Conservation (phyloP, 2,797 vertebrate genomes). For the Chelidonichthys spinosus region DNA sequence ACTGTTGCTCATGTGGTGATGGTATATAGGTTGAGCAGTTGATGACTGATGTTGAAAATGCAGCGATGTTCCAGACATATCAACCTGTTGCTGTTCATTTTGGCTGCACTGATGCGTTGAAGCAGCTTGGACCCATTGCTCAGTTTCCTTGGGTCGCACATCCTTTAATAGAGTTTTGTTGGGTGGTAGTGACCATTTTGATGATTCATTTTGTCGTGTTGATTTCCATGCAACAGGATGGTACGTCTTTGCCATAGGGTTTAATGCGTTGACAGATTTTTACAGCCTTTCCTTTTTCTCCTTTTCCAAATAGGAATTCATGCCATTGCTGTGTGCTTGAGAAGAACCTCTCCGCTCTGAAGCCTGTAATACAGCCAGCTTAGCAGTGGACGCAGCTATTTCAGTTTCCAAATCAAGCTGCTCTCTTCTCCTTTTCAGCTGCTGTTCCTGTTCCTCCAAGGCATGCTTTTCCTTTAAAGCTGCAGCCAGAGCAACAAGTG, state of each 20-base stretch:
- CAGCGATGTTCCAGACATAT: neutral
- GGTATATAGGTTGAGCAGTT: neutral
- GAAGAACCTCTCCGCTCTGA: neutral
- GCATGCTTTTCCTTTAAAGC: neutral
- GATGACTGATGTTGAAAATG: neutral
- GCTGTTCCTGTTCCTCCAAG: constrained; percentile 8
- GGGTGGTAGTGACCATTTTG: neutral
- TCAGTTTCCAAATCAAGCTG: constrained; percentile 8
- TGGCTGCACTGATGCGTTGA: neutral
- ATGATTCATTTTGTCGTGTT: neutral
- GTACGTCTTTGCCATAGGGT: neutral
- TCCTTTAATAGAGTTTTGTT: neutral
- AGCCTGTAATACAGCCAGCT: neutral
- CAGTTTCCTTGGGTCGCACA: neutral
- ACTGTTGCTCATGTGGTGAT: neutral
- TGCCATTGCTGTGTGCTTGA: neutral
- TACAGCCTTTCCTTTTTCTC: neutral
- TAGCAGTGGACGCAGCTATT: neutral
- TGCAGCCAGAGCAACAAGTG: neutral
- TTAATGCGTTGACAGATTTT: neutral
- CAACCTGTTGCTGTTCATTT: neutral
- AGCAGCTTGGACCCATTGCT: neutral
- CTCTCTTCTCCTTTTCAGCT: neutral
- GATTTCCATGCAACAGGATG: neutral
- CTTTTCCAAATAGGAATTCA: neutral